Conservation (phyloP, 2,888 invertebrate species). For the Melinopterus prodromus region DNA sequence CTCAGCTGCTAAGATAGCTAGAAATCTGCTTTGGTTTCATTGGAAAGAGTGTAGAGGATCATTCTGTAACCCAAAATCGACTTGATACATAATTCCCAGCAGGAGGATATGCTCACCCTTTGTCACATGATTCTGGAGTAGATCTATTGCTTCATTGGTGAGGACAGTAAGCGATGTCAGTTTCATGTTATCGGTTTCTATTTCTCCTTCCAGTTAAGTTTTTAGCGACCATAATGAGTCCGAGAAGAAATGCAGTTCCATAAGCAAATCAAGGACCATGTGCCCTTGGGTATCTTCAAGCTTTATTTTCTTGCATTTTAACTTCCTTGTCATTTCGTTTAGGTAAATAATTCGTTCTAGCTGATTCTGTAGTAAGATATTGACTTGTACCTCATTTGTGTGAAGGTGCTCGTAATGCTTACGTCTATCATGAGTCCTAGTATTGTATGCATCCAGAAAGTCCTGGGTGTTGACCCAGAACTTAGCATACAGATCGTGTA, state of each 20-base stretch:
- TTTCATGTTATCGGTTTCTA: slow-evolving; percentile 63
- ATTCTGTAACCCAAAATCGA: too few species aligned
- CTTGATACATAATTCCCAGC: too few species aligned
- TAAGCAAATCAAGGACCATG: slow-evolving; percentile 47
- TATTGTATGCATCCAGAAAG: slow-evolving; percentile 44
- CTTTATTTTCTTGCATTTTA: slow-evolving; percentile 47
- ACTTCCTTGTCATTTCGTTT: slow-evolving; percentile 45
- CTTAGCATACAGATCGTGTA: slow-evolving; percentile 48
- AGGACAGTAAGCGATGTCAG: slow-evolving; percentile 69
- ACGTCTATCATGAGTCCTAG: slow-evolving; percentile 41
- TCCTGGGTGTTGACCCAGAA: slow-evolving; percentile 49
- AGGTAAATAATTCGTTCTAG: slow-evolving; percentile 35
- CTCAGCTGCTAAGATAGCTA: too few species aligned
- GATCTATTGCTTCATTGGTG: slow-evolving; percentile 67
- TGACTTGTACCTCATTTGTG: slow-evolving; percentile 49
- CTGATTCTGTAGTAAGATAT: slow-evolving; percentile 31
- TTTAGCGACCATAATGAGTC: slow-evolving; percentile 41
- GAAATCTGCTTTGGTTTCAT: too few species aligned
- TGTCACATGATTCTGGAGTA: slow-evolving; percentile 63
- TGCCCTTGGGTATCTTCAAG: slow-evolving; percentile 37
- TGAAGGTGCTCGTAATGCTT: slow-evolving; percentile 48
- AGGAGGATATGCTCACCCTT: slow-evolving; percentile 70
- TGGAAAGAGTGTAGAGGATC: too few species aligned
- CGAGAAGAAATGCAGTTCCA: slow-evolving; percentile 57
- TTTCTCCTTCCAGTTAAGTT: slow-evolving; percentile 60